Evolutionary conservation across 2,797 vertebrate species (phyloP), one percentile per base, ranked within the genome.

Genomic region (Oreochromis grahami): DNA sequence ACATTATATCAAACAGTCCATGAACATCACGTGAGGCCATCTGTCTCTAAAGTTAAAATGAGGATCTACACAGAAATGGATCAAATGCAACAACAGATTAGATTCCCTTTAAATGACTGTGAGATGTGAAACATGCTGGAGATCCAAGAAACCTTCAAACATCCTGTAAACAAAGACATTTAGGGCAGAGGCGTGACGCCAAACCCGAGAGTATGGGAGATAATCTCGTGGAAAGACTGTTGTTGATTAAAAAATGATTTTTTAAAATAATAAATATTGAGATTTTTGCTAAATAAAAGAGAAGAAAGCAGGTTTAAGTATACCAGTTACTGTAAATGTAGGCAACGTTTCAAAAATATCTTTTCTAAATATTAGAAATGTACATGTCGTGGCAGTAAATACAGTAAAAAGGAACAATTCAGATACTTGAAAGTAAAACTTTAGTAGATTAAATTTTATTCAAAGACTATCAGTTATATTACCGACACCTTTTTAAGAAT

Each of bases 181-280:
- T 32, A 8, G 2, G 17, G 17, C 5, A 0, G 17, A 74, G 19
- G 26, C 1, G 10, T 50, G 26, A 8, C 12, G 8, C 36, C 38
- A 13, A 48, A 72, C 24, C 48, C 1, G 2, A 32, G 43, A 50
- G 1, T 5, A 0, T 8, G 11, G 43, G 29, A 50, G 6, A 50
- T 50, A 74, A 50, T 50, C 10, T 8, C 0, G 38, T 26, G 5
- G 17, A 70, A 70, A 70, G 38, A 26, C 14, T 45, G 24, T 48
- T 72, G 15, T 50, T 50, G 9, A 7, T 74, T 48, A 72, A 72
- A 48, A 72, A 72, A 11, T 2, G 4, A 17, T 70, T 29, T 48
- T 19, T 29, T 0, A 12, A 21, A 32, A 34, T 74, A 48, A 32
- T 11, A 0, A 48, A 29, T 72, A 12, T 0, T 48, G 68, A 19